Evolutionary conservation across 2,113 vertebrate genomes (phyloP), one percentile per base, ranked within the genome.

Genomic region (Raja brachyura): DNA sequence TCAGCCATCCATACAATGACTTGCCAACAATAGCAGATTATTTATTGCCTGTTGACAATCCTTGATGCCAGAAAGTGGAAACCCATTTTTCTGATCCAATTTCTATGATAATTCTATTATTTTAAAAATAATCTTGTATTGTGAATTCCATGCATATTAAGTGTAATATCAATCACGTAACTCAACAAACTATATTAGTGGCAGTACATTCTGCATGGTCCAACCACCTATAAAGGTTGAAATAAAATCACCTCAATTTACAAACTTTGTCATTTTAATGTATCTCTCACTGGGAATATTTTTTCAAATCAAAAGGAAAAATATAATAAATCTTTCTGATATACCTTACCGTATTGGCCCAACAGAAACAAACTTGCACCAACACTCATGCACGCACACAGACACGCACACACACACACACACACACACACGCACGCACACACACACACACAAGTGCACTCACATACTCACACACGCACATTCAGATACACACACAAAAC

Each of bases 121-220:
- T 33, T 77, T 77, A 77, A 77, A 77, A 77, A 13, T 13, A n/a
- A n/a, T 77, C 75, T 77, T 1, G 75, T 77, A 77, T n/a, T 77
- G 10, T 77, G n/a, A 77, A 77, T 77, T 77, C 75, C 75, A 77
- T 77, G 75, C 74, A 33, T 77, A 77, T 77, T 77, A 77, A 77
- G 10, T 77, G 31, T n/a, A 77, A 77, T 77, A 77, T 77, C 75
- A 77, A n/a, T 31, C 75, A 11, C 31, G 28, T 77, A 77, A 31
- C 11, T 31, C 28, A 77, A 3, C 75, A 31, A 31, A 10, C 75
- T 31, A 31, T 11, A 77, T 77, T n/a, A 77, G n/a, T 77, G 75
- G 10, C 10, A 11, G n/a, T 9, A 77, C n/a, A 77, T n/a, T 77
- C 75, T n/a, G 11, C 9, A 77, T 2, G n/a, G 11, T 22, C n/a